phyloP scores from a whole-genome alignment of 2,797 vertebrate genomes.

The Spinibarbus caldwelli region DNA sequence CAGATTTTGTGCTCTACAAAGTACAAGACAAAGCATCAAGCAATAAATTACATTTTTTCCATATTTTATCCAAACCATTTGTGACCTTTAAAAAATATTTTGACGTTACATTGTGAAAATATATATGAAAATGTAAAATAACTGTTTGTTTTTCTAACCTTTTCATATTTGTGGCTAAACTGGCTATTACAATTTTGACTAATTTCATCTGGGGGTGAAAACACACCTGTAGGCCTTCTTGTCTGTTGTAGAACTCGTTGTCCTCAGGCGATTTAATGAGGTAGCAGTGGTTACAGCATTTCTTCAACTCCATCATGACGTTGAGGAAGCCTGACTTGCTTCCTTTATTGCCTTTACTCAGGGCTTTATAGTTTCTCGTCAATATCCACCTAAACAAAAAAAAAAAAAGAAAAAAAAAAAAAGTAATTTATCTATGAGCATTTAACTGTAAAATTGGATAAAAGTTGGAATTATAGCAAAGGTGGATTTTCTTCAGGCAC shows the following conservation, averaged over 20 bases:
- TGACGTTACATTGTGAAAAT: neutral
- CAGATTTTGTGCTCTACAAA: neutral
- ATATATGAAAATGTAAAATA: no score
- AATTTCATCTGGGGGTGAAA: neutral
- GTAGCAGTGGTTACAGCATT: slow-evolving; percentile 99
- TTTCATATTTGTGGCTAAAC: neutral
- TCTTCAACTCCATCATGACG: slow-evolving; percentile 99
- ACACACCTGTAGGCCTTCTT: slow-evolving; percentile 93
- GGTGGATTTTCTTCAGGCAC: neutral
- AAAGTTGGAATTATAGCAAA: neutral
- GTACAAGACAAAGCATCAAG: neutral
- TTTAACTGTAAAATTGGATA: neutral
- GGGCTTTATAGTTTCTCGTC: slow-evolving; percentile 98
- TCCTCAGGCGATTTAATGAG: slow-evolving; percentile 98
- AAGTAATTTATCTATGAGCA: accelerated
- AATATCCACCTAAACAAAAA: slow-evolving; percentile 89
- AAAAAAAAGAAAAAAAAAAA: no score
- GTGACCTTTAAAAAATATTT: neutral
- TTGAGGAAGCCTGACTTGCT: slow-evolving; percentile 99
- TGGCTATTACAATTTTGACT: neutral
- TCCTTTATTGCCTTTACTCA: slow-evolving; percentile 97
- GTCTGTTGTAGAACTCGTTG: slow-evolving; percentile 90
- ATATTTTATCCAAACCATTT: neutral
- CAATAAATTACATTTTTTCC: neutral
- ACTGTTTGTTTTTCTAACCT: neutral